Evolutionary conservation across 1,140 invertebrate species (phyloP), one percentile per base, ranked within the genome.

Genomic region (Zeugodacus cucurbitae): DNA sequence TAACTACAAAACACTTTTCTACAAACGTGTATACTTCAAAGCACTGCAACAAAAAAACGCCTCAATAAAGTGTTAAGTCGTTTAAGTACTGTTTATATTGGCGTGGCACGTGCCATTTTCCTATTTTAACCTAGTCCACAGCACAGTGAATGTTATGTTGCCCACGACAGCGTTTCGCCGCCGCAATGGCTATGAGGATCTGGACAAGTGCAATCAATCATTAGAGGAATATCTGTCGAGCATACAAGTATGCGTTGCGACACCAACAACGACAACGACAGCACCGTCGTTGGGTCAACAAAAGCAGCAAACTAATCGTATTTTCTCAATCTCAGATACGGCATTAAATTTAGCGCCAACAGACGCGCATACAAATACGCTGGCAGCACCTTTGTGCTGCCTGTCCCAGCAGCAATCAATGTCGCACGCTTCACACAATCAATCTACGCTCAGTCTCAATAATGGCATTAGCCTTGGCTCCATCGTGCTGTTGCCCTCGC

Each of bases 121-220:
- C 34, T n/a, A 11, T 11, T 17, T 67, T 32, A 74, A 74, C 34
- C 20, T 17, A 14, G 8, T 37, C 20, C 74, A 20, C 22, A 48
- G 58, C 44, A 3, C 74, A 10, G n/a, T 82, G n/a, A 82, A 48
- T 82, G 37, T 41, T 6, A 48, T 48, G 74, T n/a, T 82, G 41
- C 41, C 74, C 3, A n/a, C 41, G 7, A 82, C 20, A 48, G 44
- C n/a, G 1, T 82, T 82, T 48, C 74, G 37, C 8, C 26, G 44
- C 22, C 87, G 87, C 29, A 87, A 87, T 87, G 87, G 62, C 64
- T 87, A 87, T 22, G 87, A 87, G 41, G 87, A 87, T 87, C 41
- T 87, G 20, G 87, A 87, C 70, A 32, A 74, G 8, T 64, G 29
- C 34, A 41, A 44, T 44, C 54, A 59, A 87, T 44, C 58, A 87